phyloP scores from a whole-genome alignment of 2,113 vertebrate genomes.

The Mastomys coucha region DNA sequence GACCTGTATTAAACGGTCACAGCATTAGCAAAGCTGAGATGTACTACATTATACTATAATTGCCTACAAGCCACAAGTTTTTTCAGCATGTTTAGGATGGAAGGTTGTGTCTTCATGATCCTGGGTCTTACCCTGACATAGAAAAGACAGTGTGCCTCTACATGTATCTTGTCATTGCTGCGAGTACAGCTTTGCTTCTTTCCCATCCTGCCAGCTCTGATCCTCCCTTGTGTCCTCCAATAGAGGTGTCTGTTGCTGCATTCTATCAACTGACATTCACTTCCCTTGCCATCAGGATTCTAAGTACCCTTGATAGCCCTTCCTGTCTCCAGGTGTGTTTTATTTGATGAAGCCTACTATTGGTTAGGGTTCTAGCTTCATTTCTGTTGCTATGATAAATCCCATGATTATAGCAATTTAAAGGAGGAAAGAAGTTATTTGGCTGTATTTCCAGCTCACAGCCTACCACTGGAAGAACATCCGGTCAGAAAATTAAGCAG shows the following conservation, averaged over 20 bases:
- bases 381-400: background rate
- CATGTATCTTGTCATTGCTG: background rate
- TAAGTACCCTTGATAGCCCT: background rate
- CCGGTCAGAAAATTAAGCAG: background rate
- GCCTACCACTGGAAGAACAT: background rate
- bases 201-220: background rate
- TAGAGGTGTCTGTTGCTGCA: background rate
- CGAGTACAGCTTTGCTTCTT: background rate
- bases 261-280: background rate
- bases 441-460: background rate
- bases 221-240: fast-evolving
- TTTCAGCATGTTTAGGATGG: background rate
- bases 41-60: background rate
- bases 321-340: background rate
- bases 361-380: background rate
- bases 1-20: background rate
- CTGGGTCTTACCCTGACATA: background rate
- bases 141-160: background rate
- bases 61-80: background rate
- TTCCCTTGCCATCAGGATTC: background rate
- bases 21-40: background rate
- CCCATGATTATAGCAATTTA: background rate
- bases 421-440: background rate
- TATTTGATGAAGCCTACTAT: background rate
- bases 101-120: too few relatives aligned